These are phyloP conservation scores for Eulemur rubriventer DNA, from an alignment of 2,797 vertebrate genomes.

Conservation along the genomic window DNA sequence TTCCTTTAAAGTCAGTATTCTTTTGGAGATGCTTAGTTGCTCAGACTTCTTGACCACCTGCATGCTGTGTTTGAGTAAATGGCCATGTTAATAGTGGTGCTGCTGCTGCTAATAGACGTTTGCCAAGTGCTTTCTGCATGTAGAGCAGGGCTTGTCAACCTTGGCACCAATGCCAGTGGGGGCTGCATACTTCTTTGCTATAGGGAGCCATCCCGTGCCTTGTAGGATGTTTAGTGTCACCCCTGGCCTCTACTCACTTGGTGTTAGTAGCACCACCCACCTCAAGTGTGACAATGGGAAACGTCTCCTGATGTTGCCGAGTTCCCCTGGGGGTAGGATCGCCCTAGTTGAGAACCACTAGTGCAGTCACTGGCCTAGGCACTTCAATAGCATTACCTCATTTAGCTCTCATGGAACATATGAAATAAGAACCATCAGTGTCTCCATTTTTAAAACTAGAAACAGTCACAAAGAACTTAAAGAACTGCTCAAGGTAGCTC, in stretches of 20 bases:
- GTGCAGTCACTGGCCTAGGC: not conserved
- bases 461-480: not conserved
- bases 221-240: rapidly evolving
- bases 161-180: not conserved
- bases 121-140: not conserved
- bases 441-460: not conserved
- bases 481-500: not conserved
- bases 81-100: not conserved
- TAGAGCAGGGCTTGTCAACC: not conserved
- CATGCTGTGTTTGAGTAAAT: not conserved
- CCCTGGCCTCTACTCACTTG: not conserved
- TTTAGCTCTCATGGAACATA: not conserved
- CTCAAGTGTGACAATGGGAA: not conserved
- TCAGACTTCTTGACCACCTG: not conserved
- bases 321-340: rapidly evolving
- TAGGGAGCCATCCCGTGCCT: not conserved
- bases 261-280: too few species aligned
- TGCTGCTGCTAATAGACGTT: not conserved
- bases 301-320: too few species aligned
- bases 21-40: not conserved
- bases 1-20: not conserved
- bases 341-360: rapidly evolving
- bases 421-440: not conserved
- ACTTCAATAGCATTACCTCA: not conserved
- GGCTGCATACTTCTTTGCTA: not conserved